Evolutionary conservation across 2,888 invertebrate genomes (phyloP), one percentile per base, ranked within the genome.

Genomic region (Athrips mouffetella): DNA sequence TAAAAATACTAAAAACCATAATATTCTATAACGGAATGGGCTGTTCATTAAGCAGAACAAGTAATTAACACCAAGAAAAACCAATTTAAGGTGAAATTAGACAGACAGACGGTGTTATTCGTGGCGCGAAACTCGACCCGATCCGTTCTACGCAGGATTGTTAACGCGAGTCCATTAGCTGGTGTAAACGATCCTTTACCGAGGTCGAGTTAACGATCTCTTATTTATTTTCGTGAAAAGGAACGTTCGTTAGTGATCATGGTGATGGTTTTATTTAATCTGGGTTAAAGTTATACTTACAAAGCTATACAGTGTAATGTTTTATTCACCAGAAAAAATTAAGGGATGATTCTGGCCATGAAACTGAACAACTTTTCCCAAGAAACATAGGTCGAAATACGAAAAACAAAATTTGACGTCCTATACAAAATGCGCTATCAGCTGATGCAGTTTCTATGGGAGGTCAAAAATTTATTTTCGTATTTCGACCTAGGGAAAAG

Each of bases 61-160:
- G n/a, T 44, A 44, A 44, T 44, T 44, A 44, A 44, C 31, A 21
- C 18, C n/a, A 11, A 44, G 30, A 44, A 44, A 40, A 44, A 44
- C 31, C 44, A 44, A 44, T 44, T 44, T 20, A 31, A 44, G 44
- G 31, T 44, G 44, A 44, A 44, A 44, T 44, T 44, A 31, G 30
- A 31, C 44, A 44, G n/a, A n/a, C n/a, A n/a, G 44, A 31, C 44
- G 30, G 31, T n/a, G 44, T 29, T 29, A 42, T 42, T 42, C 15
- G 29, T 11, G 29, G 42, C 29, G 3, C n/a, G 42, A 13, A 42
- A 42, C 42, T 18, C n/a, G 42, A 42, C n/a, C 3, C 30, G n/a
- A n/a, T n/a, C n/a, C n/a, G n/a, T n/a, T n/a, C n/a, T n/a, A n/a
- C 30, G 30, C 10, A 3, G 3, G 5, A 33, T 33, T 33, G 33